Conservation (phyloP, 92 coral and sea anemone species). For the Palythoa caribaeorum region DNA sequence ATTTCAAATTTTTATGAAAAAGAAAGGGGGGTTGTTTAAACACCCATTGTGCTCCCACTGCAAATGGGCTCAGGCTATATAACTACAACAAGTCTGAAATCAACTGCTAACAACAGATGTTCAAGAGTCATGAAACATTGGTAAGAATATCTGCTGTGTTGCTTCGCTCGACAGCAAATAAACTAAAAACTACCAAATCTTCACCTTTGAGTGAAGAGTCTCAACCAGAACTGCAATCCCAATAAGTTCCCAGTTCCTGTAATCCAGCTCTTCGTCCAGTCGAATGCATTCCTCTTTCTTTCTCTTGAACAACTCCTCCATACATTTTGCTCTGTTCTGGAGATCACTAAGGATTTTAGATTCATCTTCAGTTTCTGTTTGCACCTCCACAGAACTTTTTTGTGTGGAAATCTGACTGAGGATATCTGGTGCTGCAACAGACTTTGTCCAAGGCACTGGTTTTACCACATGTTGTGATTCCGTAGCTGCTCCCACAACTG, state of each 20-base stretch:
- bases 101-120: too few relatives aligned
- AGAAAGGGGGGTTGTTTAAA: too few relatives aligned
- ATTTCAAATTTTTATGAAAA: too few relatives aligned
- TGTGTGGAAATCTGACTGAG: slow-evolving; percentile 84
- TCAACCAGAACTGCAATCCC: slow-evolving; percentile 73
- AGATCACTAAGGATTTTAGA: slow-evolving; percentile 59
- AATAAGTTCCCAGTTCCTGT: slow-evolving; percentile 59
- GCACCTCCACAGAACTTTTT: slow-evolving; percentile 84
- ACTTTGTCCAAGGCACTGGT: slow-evolving; percentile 20
- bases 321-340: slow-evolving; percentile 64
- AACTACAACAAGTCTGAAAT: too few relatives aligned
- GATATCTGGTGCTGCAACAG: slow-evolving; percentile 81
- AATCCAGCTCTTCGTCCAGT: slow-evolving; percentile 66
- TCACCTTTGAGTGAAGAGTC: slow-evolving; percentile 67
- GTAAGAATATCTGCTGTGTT: too few relatives aligned
- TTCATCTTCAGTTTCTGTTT: slow-evolving; percentile 77
- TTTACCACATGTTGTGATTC: not conserved
- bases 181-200: not conserved
- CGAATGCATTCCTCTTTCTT: slow-evolving; percentile 65
- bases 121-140: too few relatives aligned
- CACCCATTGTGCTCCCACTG: too few relatives aligned
- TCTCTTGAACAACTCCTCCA: slow-evolving; percentile 64
- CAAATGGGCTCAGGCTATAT: too few relatives aligned
- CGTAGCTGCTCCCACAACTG: not conserved
- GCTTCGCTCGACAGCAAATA: not conserved